Percentiles rank a stretch among this genome's conserved stretches.
These are phyloP conservation scores for Acrossocheilus fasciatus DNA, from an alignment of 2,797 vertebrate species.

Conservation along the genomic window DNA sequence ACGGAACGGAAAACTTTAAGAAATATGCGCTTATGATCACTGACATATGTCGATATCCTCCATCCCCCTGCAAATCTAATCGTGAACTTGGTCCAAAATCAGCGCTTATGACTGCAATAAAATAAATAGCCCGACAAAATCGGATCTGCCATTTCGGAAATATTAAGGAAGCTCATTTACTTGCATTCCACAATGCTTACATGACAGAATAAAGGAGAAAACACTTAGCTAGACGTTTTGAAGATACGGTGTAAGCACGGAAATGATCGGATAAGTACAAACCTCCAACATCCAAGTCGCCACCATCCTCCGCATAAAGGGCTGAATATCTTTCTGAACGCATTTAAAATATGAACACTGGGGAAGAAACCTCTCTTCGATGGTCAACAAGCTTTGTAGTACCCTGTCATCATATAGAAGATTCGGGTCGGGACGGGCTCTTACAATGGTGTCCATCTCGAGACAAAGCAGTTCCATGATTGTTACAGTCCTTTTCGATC, in stretches of 20 bases:
- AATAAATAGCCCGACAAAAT: conserved; percentile 59
- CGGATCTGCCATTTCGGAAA: conserved; percentile 58
- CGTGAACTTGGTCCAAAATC: conserved; percentile 64
- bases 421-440: conserved; percentile 88
- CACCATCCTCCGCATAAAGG: conserved; percentile 95
- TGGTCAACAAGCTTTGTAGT: conserved; percentile 90
- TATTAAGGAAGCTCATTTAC: conserved; percentile 35
- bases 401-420: conserved; percentile 91
- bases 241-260: conserved; percentile 66
- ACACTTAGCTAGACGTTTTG: conserved; percentile 57
- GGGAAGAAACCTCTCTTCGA: conserved; percentile 94
- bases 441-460: conserved; percentile 87
- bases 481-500: conserved; percentile 58
- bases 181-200: conserved; percentile 51
- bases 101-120: conserved; percentile 60
- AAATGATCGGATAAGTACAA: conserved; percentile 67
- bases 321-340: conserved; percentile 95
- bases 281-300: conserved; percentile 99
- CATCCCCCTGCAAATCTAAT: conserved; percentile 50
- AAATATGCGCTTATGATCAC: conserved; percentile 20
- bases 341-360: conserved; percentile 94
- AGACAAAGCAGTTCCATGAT: conserved; percentile 83
- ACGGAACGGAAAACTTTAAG: conserved; percentile 27
- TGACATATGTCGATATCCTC: conserved; percentile 48
- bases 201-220: conserved; percentile 50